These are phyloP conservation scores for Sanderia malayensis DNA, from an alignment of 30 jellyfish, hydroid and myxozoan species.

Conservation along the genomic window DNA sequence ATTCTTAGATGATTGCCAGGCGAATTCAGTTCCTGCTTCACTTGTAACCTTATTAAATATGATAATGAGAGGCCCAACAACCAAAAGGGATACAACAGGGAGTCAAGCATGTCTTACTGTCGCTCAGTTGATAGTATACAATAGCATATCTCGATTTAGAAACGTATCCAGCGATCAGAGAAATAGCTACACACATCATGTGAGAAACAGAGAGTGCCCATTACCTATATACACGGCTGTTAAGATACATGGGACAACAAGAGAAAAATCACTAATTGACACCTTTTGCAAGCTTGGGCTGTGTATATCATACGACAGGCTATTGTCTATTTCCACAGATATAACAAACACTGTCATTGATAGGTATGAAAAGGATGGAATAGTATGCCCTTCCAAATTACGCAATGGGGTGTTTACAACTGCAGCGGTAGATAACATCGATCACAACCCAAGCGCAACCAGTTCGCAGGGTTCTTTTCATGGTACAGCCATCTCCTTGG, in stretches of 20 bases:
- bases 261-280: conserved; percentile 14
- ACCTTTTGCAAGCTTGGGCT: conserved; percentile 18
- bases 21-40: conserved; percentile 1
- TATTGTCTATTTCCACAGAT: conserved; percentile 8
- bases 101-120: conserved; percentile 6
- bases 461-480: conserved; percentile 52
- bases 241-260: conserved; percentile 15
- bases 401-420: conserved; percentile 30
- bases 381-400: conserved; percentile 52
- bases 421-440: conserved; percentile 60
- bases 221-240: conserved; percentile 22
- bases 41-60: conserved; percentile 2
- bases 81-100: neutral
- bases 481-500: conserved; percentile 43
- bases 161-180: neutral
- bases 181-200: neutral
- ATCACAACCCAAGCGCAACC: conserved; percentile 47
- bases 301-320: conserved; percentile 30
- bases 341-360: conserved; percentile 1
- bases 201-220: conserved; percentile 20
- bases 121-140: conserved; percentile 32
- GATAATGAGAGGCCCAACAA: conserved; percentile 28
- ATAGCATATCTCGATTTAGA: neutral
- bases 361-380: conserved; percentile 6
- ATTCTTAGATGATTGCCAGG: neutral